These are phyloP conservation scores for Nomada fabriciana DNA, from an alignment of 2,888 invertebrate species.

Conservation along the genomic window DNA sequence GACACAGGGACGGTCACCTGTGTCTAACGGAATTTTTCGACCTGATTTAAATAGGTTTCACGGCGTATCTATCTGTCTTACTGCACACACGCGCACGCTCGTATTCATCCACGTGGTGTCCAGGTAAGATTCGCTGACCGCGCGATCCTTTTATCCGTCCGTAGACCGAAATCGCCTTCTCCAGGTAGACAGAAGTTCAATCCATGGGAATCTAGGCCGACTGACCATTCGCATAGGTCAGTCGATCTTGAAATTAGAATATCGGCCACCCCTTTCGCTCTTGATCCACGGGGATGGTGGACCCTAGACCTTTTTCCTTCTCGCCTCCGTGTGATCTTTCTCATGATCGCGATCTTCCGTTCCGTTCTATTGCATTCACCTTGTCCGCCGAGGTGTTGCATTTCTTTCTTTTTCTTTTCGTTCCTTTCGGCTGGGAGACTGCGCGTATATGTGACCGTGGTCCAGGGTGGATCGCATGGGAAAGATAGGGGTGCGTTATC, in stretches of 20 bases:
- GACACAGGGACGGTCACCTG: slow-evolving; percentile 71
- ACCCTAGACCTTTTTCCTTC: slow-evolving; percentile 14
- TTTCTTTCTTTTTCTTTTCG: neutral
- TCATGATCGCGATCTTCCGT: no score
- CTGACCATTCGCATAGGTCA: slow-evolving; percentile 74
- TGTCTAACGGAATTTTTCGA: slow-evolving; percentile 80
- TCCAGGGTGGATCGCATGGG: slow-evolving; percentile 40
- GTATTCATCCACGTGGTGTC: slow-evolving; percentile 40
- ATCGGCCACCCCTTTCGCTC: slow-evolving; percentile 49
- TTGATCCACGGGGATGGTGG: neutral
- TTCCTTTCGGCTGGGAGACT: neutral
- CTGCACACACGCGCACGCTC: neutral
- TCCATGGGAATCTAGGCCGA: slow-evolving; percentile 76
- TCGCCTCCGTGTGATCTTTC: neutral
- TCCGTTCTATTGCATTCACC: neutral
- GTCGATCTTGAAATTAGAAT: slow-evolving; percentile 71
- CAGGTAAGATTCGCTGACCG: slow-evolving; percentile 65
- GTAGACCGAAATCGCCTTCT: slow-evolving; percentile 39
- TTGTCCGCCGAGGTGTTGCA: neutral
- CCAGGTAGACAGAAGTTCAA: slow-evolving; percentile 73
- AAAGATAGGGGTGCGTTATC: slow-evolving; percentile 35
- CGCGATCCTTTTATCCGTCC: slow-evolving; percentile 2
- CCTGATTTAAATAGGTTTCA: slow-evolving; percentile 81
- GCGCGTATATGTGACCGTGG: neutral
- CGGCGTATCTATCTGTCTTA: slow-evolving; percentile 37